Evolutionary conservation across 2,113 vertebrate species (phyloP).

Genomic region (Calyptomena viridis): DNA sequence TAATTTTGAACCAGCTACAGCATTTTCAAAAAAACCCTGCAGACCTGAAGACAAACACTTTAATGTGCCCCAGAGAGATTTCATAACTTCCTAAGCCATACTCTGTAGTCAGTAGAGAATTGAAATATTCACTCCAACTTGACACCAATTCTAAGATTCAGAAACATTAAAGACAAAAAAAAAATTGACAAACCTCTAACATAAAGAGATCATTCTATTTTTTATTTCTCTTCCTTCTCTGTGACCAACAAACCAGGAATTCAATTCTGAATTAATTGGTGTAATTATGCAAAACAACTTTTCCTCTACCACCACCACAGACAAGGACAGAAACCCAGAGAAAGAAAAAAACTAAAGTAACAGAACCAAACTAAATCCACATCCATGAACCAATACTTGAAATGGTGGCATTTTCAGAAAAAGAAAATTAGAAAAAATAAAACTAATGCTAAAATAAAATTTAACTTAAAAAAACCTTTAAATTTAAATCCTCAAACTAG

Average conservation of each 20-base stretch:
- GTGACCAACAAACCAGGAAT: not conserved
- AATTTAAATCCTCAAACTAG: not conserved
- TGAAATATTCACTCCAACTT: not conserved
- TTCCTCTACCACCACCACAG: not conserved
- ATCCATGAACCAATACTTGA: not conserved
- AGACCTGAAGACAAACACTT: not conserved
- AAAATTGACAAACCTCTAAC: not conserved
- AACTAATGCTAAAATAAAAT: not conserved
- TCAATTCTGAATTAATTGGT: not conserved
- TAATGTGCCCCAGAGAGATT: not conserved
- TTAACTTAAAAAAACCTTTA: too few relatives aligned
- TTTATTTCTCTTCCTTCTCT: not conserved
- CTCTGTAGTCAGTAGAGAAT: not conserved
- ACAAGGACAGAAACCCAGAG: not conserved
- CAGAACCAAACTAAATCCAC: not conserved
- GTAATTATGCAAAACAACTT: not conserved
- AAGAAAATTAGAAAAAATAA: not conserved
- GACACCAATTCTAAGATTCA: not conserved
- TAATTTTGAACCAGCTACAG: not conserved
- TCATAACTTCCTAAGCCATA: not conserved
- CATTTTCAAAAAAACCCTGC: not conserved
- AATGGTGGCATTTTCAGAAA: not conserved
- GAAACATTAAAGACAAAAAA: not conserved
- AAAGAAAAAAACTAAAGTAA: not conserved
- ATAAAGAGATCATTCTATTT: not conserved